A percentile compares a stretch with the other conserved stretches of the same genome.
Evolutionary conservation across 2,797 vertebrate genomes (phyloP).

Genomic region (Yasuhikotakia modesta): DNA sequence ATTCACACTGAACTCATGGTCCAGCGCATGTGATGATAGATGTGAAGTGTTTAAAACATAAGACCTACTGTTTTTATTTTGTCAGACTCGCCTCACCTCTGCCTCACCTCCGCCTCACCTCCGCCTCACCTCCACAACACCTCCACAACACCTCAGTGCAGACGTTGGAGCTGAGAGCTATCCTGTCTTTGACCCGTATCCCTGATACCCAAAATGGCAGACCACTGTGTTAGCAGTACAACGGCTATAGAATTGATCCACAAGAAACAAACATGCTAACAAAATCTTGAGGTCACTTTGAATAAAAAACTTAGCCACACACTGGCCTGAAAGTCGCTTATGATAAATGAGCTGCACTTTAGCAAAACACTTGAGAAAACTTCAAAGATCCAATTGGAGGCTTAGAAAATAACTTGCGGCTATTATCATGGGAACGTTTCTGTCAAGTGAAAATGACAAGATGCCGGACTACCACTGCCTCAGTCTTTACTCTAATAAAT

Average conservation of each 20-base stretch:
- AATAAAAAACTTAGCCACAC: too few relatives aligned
- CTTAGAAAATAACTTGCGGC: constrained; percentile 36
- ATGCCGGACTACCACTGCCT: constrained; percentile 50
- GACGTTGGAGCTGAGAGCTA: too few relatives aligned
- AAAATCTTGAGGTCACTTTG: too few relatives aligned
- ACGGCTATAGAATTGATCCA: too few relatives aligned
- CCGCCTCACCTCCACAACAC: too few relatives aligned
- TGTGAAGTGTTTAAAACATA: constrained; percentile 45
- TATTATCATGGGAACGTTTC: constrained; percentile 33
- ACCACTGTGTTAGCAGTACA: too few relatives aligned
- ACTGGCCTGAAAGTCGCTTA: neutral
- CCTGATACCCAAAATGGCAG: too few relatives aligned
- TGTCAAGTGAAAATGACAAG: constrained; percentile 45
- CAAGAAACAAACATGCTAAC: too few relatives aligned
- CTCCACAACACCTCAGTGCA: too few relatives aligned
- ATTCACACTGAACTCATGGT: constrained; percentile 11
- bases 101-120: neutral
- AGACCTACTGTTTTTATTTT: too few relatives aligned
- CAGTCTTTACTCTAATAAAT: constrained; percentile 21
- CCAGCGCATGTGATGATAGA: constrained; percentile 19
- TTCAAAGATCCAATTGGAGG: constrained; percentile 20
- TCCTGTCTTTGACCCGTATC: too few relatives aligned
- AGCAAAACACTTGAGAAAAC: constrained; percentile 9
- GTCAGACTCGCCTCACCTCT: too few relatives aligned
- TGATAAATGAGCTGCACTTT: neutral